These are phyloP conservation scores for Ibidorhyncha struthersii DNA, from an alignment of 2,113 vertebrate genomes.

Conservation along the genomic window DNA sequence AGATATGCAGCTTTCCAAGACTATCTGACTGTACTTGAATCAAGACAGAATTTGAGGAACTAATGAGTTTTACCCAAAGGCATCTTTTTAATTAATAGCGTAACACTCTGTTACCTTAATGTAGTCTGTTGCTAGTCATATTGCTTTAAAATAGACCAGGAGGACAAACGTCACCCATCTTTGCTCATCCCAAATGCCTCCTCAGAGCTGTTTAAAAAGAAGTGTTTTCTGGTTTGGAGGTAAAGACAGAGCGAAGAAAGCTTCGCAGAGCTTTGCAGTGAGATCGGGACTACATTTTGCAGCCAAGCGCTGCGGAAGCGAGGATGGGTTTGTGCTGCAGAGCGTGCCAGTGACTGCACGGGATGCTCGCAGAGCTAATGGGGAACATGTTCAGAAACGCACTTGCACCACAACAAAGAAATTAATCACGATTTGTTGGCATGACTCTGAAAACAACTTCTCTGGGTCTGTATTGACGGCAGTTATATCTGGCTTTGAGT, in stretches of 20 bases:
- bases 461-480: background rate
- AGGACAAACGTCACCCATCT: background rate
- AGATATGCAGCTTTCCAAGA: background rate
- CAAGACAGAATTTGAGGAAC: background rate
- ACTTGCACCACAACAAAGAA: slow-evolving; percentile 10
- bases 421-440: slow-evolving; percentile 15
- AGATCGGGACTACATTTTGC: background rate
- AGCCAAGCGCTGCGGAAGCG: background rate
- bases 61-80: background rate
- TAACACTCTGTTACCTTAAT: background rate
- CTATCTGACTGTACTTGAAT: background rate
- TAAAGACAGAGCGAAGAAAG: background rate
- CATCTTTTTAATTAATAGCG: background rate
- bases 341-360: background rate
- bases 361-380: background rate
- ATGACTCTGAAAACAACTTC: background rate
- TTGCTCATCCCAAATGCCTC: background rate
- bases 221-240: background rate
- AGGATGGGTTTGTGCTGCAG: background rate
- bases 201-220: background rate
- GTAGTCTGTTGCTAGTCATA: background rate
- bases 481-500: background rate
- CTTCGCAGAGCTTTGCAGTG: background rate
- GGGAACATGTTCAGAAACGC: background rate
- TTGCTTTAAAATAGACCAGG: background rate